phyloP scores from a whole-genome alignment of 2,888 invertebrate genomes.

The Ennomos fuscantarius region DNA sequence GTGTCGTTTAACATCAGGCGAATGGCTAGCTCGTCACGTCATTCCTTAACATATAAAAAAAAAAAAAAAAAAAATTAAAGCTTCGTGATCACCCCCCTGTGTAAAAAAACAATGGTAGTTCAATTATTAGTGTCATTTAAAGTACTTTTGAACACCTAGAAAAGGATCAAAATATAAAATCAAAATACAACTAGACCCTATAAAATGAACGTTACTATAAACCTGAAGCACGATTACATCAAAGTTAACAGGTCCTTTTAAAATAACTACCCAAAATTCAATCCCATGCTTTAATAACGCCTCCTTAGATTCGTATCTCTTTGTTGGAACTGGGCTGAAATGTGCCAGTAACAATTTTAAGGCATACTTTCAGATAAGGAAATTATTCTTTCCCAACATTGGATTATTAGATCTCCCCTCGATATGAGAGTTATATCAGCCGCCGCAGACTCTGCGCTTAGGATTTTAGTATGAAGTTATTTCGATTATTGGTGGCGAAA shows the following conservation, averaged over 20 bases:
- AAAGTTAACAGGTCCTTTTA: neutral
- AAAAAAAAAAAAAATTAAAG: no score
- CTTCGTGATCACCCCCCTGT: no score
- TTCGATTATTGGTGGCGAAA: neutral
- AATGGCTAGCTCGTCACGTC: no score
- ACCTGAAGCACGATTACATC: slow-evolving; percentile 2
- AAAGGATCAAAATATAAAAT: no score
- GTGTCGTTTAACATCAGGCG: no score
- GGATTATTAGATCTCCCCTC: slow-evolving; percentile 55
- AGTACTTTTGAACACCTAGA: no score
- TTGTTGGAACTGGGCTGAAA: slow-evolving; percentile 20
- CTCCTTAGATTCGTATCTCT: slow-evolving; percentile 21
- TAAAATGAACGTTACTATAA: neutral
- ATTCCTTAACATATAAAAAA: no score
- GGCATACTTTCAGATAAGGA: slow-evolving; percentile 50
- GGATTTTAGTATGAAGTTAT: neutral
- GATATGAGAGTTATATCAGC: slow-evolving; percentile 44
- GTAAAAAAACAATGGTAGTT: no score
- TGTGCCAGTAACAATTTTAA: slow-evolving; percentile 36
- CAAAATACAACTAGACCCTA: no score
- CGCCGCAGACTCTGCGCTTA: neutral
- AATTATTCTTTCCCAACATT: slow-evolving; percentile 49
- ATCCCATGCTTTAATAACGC: slow-evolving; percentile 18
- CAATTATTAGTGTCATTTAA: no score
- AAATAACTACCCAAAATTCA: slow-evolving; percentile 12